These are phyloP conservation scores for Pristionchus exspectatus DNA, from an alignment of 2,888 invertebrate species.

Conservation along the genomic window DNA sequence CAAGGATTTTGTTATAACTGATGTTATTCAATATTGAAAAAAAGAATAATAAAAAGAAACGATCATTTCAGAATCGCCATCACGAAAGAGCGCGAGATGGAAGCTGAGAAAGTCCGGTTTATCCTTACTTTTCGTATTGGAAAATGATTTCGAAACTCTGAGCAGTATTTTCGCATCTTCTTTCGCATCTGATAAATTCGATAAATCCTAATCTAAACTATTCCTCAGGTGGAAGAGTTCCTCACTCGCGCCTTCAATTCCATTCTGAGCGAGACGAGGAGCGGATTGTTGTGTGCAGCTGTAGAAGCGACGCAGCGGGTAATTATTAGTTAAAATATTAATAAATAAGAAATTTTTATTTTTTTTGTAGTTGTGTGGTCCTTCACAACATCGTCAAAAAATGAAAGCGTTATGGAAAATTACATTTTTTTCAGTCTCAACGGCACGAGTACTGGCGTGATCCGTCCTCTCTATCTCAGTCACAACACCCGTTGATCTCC, in stretches of 20 bases:
- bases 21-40: constrained; percentile 55
- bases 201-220: background rate
- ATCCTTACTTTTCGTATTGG: background rate
- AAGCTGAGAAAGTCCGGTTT: constrained; percentile 43
- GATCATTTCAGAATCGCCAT: constrained; percentile 24
- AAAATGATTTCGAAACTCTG: background rate
- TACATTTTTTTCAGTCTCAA: background rate
- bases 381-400: no score
- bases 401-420: background rate
- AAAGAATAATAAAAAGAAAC: background rate
- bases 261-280: constrained; percentile 75
- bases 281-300: constrained; percentile 72
- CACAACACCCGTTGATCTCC: background rate
- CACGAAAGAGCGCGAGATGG: constrained; percentile 54
- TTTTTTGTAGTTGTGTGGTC: no score
- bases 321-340: background rate
- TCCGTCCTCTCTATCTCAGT: background rate
- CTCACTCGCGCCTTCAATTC: constrained; percentile 73
- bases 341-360: no score
- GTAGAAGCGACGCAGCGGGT: constrained; percentile 66
- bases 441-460: constrained; percentile 4
- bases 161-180: background rate
- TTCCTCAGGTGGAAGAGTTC: constrained; percentile 63
- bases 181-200: background rate
- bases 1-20: background rate